Base-by-base conservation (phyloP, 2,888 invertebrate species). In the Oxyteleia sp. region DNA sequence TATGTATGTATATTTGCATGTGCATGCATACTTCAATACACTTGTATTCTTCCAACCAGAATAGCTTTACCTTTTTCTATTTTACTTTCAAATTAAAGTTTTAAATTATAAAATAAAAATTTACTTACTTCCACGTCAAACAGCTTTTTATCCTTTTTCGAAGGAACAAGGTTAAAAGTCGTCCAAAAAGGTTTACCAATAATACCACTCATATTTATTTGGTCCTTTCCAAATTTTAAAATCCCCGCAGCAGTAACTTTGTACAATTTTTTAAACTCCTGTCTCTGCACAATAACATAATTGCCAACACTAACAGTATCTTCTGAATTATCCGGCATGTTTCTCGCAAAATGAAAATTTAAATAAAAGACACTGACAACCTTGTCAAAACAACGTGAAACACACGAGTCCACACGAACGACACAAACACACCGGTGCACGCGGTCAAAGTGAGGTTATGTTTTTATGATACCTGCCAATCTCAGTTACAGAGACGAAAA, bases 191-290 rank as follows among this genome's bases (percentile, higher is more conserved):
- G 95, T 86, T 96, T 95, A 11, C 96, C 96, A 69, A 96, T 94
- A 55, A 97, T 94, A 49, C 95, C 95, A 85, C 94, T 94, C 87
- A 97, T 94, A 91, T 96, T 95, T 8, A 98, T 93, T 74, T 94
- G 94, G 89, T 97, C 96, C 88, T 96, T 96, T 2, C 97, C 97
- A 75, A 97, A 90, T 84, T 94, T 95, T 32, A 96, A 94, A 38
- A 93, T 94, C 0, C 96, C 95, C 86, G 95, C 95, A 4, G 95
- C 89, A 86, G 95, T 95, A 76, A 97, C 95, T 93, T 96, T 96
- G 86, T 96, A 96, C 16, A 97, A 91, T 93, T 97, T 97, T 79
- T 95, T 96, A 90, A 96, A 97, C 88, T 95, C 96, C 87, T 97
- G 96, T 79, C 96, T 95, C 90, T 97, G 96, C 49, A 97, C 95